Conservation (phyloP, 2,113 vertebrate genomes). For the Vidua chalybeata region DNA sequence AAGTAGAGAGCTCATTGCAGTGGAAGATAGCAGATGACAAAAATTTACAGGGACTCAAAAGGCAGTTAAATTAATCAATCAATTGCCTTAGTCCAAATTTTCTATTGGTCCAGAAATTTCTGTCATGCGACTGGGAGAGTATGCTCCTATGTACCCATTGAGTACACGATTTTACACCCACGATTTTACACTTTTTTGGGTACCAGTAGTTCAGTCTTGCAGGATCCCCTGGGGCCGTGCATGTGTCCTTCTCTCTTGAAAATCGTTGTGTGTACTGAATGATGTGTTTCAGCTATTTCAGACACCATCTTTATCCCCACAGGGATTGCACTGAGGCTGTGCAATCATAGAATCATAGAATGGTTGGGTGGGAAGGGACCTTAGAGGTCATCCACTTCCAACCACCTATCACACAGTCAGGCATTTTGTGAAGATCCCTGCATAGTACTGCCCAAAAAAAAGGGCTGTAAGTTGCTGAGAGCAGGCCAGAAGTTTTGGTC, state of each 20-base stretch:
- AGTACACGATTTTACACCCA: background rate
- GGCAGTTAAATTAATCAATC: background rate
- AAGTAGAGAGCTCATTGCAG: background rate
- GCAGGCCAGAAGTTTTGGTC: background rate
- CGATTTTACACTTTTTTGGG: background rate
- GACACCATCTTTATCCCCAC: background rate
- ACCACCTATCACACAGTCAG: fast-evolving
- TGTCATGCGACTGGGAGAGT: background rate
- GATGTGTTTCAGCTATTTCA: background rate
- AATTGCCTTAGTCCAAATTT: background rate
- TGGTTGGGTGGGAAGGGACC: background rate
- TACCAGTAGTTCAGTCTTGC: background rate
- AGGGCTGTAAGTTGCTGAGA: background rate
- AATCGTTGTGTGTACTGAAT: background rate
- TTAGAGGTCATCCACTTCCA: background rate
- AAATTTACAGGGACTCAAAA: background rate
- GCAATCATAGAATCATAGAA: background rate
- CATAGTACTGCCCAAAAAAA: background rate
- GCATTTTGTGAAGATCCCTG: background rate
- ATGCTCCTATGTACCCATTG: fast-evolving
- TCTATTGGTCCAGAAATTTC: background rate
- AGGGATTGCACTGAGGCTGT: background rate
- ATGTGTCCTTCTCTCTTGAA: background rate
- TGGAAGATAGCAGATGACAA: background rate
- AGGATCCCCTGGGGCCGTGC: fast-evolving